Conservation (phyloP, 2,888 invertebrate species). For the Catocala fraxini region DNA sequence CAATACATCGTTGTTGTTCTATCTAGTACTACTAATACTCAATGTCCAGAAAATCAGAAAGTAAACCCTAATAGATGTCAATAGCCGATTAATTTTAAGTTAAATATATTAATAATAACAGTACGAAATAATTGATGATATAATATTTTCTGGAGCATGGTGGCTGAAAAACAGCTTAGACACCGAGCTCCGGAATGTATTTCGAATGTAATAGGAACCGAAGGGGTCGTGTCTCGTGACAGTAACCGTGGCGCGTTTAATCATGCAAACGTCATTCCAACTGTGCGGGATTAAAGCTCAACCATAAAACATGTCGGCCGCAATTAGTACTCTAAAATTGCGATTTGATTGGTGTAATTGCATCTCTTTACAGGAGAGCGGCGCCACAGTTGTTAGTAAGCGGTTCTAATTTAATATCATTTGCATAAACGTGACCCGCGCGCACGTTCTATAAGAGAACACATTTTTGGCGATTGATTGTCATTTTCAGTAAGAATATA, state of each 20-base stretch:
- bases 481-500: too few relatives aligned
- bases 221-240: conserved; percentile 27
- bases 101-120: too few relatives aligned
- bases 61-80: too few relatives aligned
- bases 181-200: background rate
- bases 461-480: conserved; percentile 1
- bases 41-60: too few relatives aligned
- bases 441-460: background rate
- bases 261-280: conserved; percentile 42
- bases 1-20: too few relatives aligned
- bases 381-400: conserved; percentile 86
- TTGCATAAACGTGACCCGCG: conserved; percentile 85
- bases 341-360: conserved; percentile 87
- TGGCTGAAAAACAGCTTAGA: too few relatives aligned
- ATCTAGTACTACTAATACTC: too few relatives aligned
- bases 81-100: too few relatives aligned
- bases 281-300: conserved; percentile 60
- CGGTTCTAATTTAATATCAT: conserved; percentile 87
- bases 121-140: background rate
- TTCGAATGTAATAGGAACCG: conserved; percentile 12
- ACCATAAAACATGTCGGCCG: conserved; percentile 79
- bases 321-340: conserved; percentile 85
- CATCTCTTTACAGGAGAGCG: conserved; percentile 82
- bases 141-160: background rate
- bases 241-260: conserved; percentile 30